A percentile compares a stretch with the other conserved stretches of the same genome.
phyloP scores from a whole-genome alignment of 2,888 invertebrate species.

The Philaethria dido region DNA sequence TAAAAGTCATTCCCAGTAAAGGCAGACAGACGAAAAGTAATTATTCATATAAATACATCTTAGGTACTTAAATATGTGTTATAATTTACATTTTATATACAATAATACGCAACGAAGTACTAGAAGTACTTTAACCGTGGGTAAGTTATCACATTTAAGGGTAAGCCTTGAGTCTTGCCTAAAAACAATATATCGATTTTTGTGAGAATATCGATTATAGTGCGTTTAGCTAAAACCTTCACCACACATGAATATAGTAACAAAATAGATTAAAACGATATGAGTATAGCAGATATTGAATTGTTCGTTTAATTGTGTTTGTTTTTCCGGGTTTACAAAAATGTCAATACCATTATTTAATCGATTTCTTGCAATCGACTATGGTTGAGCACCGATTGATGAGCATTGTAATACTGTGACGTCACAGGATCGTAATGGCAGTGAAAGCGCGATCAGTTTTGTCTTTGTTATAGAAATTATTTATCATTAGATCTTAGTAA shows the following conservation, averaged over 20 bases:
- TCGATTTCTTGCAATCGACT: slow-evolving; percentile 32
- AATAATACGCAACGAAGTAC: slow-evolving; percentile 57
- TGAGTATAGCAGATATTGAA: slow-evolving; percentile 14
- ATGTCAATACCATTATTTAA: slow-evolving; percentile 15
- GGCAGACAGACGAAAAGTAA: slow-evolving; percentile 53
- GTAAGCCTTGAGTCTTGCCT: slow-evolving; percentile 54
- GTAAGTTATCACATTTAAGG: slow-evolving; percentile 61
- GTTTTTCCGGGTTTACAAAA: slow-evolving; percentile 15
- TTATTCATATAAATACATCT: slow-evolving; percentile 64
- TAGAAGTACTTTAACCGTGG: slow-evolving; percentile 54
- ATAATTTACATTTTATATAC: slow-evolving; percentile 77
- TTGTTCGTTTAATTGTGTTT: slow-evolving; percentile 18
- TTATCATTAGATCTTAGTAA: background rate
- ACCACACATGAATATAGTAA: slow-evolving; percentile 36
- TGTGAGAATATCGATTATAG: slow-evolving; percentile 22
- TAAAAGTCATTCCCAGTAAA: slow-evolving; percentile 56
- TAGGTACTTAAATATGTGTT: slow-evolving; percentile 57
- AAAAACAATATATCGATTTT: slow-evolving; percentile 43
- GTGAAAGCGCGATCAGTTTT: slow-evolving; percentile 39
- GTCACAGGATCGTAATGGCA: slow-evolving; percentile 36
- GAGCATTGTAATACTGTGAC: slow-evolving; percentile 38
- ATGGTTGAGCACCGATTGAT: slow-evolving; percentile 33
- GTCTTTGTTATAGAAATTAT: slow-evolving; percentile 10
- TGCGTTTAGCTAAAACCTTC: slow-evolving; percentile 32
- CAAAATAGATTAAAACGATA: slow-evolving; percentile 27